phyloP scores from a whole-genome alignment of 2,113 vertebrate species.

The Dicaeum eximium region DNA sequence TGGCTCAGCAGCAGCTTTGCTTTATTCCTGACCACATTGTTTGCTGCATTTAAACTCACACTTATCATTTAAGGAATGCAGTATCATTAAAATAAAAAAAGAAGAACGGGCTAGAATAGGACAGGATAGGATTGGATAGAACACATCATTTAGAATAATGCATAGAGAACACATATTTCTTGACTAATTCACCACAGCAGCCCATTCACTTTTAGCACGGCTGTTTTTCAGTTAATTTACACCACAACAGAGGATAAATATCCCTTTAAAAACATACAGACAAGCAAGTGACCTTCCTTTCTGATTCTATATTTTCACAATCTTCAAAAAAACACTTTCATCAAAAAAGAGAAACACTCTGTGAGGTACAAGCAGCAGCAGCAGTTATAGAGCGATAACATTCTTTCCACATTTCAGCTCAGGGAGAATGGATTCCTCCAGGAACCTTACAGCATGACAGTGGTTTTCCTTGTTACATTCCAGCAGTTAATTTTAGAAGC shows the following conservation, averaged over 20 bases:
- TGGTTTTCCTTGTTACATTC: background rate
- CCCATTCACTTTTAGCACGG: background rate
- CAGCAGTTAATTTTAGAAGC: background rate
- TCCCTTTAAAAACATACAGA: background rate
- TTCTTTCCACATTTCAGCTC: background rate
- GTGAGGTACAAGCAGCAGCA: background rate
- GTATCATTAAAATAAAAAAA: background rate
- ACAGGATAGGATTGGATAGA: background rate
- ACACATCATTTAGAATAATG: background rate
- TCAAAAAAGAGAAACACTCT: background rate
- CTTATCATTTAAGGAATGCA: background rate
- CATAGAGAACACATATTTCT: background rate
- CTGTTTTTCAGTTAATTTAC: background rate
- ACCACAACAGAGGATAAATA: background rate
- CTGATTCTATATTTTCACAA: background rate
- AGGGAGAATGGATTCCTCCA: background rate
- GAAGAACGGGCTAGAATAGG: background rate
- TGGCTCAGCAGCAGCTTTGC: background rate
- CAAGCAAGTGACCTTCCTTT: background rate
- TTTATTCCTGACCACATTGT: background rate
- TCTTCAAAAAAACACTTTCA: background rate
- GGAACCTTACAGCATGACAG: fast-evolving
- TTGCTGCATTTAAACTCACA: background rate
- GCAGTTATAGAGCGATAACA: background rate
- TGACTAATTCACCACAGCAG: background rate